phyloP scores from a whole-genome alignment of 2,797 vertebrate genomes.

The Onychomys arenicola region DNA sequence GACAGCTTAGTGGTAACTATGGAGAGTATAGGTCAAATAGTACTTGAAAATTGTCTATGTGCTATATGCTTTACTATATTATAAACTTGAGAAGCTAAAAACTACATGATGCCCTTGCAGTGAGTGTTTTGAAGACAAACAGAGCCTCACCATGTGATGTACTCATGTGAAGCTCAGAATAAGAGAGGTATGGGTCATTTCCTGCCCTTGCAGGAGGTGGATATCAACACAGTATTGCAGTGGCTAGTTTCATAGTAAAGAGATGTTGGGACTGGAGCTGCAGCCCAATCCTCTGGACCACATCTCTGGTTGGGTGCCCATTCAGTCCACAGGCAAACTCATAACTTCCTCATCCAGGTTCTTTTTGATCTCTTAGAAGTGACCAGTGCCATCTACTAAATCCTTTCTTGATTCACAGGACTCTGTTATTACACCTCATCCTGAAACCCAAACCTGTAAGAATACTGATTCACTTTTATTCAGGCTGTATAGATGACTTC shows the following conservation, averaged over 20 bases:
- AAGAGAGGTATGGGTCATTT: neutral
- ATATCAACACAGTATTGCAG: neutral
- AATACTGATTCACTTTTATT: conserved; percentile 1
- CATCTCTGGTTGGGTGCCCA: neutral
- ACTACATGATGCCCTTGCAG: neutral
- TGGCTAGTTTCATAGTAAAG: neutral
- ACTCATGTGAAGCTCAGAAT: neutral
- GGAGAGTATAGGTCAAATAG: neutral
- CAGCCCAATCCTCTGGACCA: neutral
- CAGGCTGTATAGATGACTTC: conserved; percentile 4
- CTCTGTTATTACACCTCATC: neutral
- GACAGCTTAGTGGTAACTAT: neutral
- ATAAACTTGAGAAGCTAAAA: neutral
- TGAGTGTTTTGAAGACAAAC: neutral
- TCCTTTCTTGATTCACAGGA: neutral
- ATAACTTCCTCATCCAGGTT: neutral
- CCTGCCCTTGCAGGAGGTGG: neutral
- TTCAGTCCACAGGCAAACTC: neutral
- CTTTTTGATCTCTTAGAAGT: neutral
- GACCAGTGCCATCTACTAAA: neutral
- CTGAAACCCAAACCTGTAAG: neutral
- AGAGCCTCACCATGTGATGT: neutral
- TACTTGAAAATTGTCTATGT: neutral
- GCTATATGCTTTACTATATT: neutral
- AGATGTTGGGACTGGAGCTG: no score